Percentiles rank a stretch among this genome's conserved stretches.
phyloP scores from a whole-genome alignment of 2,888 invertebrate species.

The Sarcophaga subvicina region DNA sequence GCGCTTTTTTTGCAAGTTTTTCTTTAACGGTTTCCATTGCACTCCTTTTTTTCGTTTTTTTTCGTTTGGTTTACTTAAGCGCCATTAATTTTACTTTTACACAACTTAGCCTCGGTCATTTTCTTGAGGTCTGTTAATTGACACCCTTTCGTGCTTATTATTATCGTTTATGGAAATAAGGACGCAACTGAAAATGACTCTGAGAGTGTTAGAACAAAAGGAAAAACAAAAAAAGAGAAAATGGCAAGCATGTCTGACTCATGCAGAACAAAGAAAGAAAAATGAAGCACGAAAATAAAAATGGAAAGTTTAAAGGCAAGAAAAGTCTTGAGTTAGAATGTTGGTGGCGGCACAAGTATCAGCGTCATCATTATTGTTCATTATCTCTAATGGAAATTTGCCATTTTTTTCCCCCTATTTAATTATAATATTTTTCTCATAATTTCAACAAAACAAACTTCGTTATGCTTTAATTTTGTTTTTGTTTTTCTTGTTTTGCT shows the following conservation, averaged over 20 bases:
- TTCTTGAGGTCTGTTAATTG: conserved; percentile 69
- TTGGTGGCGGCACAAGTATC: conserved; percentile 37
- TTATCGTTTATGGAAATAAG: conserved; percentile 62
- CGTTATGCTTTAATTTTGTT: not conserved
- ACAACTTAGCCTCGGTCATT: conserved; percentile 67
- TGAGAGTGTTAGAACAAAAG: not conserved
- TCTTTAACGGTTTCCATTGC: not conserved
- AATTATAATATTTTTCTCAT: conserved; percentile 63
- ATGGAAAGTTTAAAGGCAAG: not conserved
- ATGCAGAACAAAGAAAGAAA: not conserved
- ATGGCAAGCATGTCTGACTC: conserved; percentile 40
- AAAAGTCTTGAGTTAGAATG: conserved; percentile 10
- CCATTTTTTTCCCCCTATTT: conserved; percentile 49
- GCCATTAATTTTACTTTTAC: conserved; percentile 69
- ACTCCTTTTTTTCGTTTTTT: not conserved
- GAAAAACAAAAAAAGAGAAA: not conserved
- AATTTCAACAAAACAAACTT: conserved; percentile 46
- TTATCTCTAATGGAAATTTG: conserved; percentile 64
- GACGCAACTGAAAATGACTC: conserved; percentile 37
- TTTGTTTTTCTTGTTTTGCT: conserved; percentile 29
- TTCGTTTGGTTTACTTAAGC: conserved; percentile 46
- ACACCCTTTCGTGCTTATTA: conserved; percentile 69
- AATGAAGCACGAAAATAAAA: not conserved
- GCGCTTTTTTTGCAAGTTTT: not conserved
- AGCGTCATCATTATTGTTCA: conserved; percentile 65